Percentiles rank a stretch among this genome's conserved stretches.
These are phyloP conservation scores for Phylloscopus collybita DNA, from an alignment of 2,797 vertebrate species.

Conservation along the genomic window DNA sequence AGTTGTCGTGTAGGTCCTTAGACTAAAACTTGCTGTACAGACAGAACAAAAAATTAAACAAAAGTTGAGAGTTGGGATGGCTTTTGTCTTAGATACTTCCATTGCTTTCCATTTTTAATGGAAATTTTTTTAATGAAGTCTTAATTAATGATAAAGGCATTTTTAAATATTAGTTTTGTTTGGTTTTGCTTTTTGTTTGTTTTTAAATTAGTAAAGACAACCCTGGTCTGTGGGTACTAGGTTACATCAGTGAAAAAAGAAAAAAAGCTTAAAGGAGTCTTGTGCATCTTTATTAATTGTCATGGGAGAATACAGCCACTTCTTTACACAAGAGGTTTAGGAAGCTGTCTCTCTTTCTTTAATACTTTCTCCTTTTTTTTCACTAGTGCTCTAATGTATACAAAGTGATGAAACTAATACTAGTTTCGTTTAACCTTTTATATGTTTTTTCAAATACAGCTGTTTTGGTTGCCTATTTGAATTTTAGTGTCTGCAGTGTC, in stretches of 20 bases:
- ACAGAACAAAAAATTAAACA: neutral
- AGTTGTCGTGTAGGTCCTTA: neutral
- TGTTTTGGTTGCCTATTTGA: neutral
- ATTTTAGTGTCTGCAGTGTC: neutral
- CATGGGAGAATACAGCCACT: neutral
- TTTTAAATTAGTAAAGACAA: neutral
- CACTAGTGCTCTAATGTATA: neutral
- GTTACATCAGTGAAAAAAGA: neutral
- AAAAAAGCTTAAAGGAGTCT: neutral
- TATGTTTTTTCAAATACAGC: neutral
- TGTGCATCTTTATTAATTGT: neutral
- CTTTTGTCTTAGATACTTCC: neutral
- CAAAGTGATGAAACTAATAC: neutral
- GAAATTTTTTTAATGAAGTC: neutral
- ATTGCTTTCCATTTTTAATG: neutral
- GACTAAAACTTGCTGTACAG: neutral
- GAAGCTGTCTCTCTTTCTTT: neutral
- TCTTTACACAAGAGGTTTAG: neutral
- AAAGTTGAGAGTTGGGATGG: neutral
- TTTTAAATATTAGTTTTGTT: neutral
- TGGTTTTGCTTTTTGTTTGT: neutral
- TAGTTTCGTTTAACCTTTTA: neutral
- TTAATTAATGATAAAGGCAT: neutral
- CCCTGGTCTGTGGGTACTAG: neutral
- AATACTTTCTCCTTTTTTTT: neutral